phyloP scores from a whole-genome alignment of 2,797 vertebrate species.

The Hippocampus kuda region DNA sequence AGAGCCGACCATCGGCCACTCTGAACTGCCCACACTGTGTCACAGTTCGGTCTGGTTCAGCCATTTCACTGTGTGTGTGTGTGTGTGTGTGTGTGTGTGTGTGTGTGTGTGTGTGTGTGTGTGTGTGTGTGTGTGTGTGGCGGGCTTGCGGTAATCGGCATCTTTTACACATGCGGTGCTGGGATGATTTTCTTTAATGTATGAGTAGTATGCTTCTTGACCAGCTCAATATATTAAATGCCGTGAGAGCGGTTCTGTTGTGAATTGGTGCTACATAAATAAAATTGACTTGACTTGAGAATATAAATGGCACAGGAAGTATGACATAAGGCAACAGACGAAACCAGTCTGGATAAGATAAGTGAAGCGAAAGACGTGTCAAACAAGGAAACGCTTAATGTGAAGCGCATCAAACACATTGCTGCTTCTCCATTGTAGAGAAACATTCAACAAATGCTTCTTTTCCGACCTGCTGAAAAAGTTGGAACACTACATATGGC shows the following conservation, averaged over 20 bases:
- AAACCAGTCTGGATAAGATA: slow-evolving; percentile 39
- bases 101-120: too few species aligned
- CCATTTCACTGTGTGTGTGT: too few species aligned
- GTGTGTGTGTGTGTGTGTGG: too few species aligned
- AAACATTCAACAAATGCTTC: background rate
- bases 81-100: too few species aligned
- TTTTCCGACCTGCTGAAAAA: background rate
- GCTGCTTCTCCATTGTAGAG: background rate
- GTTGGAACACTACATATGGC: too few species aligned
- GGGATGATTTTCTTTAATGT: too few species aligned
- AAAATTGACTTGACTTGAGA: background rate
- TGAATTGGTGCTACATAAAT: background rate
- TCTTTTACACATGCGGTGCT: too few species aligned
- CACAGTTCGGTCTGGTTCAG: too few species aligned
- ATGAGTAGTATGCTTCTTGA: background rate
- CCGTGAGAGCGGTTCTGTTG: background rate
- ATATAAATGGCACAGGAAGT: background rate
- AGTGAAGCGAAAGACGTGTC: slow-evolving; percentile 35
- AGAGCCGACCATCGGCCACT: too few species aligned
- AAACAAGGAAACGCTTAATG: background rate
- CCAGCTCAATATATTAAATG: background rate
- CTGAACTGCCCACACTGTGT: too few species aligned
- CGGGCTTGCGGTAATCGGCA: too few species aligned
- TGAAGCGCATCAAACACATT: too few species aligned
- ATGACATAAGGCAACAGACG: slow-evolving; percentile 8